Evolutionary conservation across 2,113 vertebrate genomes (phyloP).

Genomic region (Hiodon alosoides): DNA sequence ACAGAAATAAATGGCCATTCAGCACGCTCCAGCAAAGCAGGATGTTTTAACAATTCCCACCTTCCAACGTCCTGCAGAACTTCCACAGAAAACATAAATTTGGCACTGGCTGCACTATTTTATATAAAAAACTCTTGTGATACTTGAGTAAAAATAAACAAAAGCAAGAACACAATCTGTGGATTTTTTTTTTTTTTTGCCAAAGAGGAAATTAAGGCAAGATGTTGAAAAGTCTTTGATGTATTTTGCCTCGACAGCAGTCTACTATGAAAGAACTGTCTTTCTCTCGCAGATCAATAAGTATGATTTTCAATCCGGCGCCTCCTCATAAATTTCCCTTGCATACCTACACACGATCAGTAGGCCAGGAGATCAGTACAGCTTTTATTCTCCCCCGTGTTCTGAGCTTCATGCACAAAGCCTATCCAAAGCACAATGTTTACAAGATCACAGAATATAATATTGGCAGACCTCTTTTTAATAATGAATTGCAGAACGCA

Average conservation of each 20-base stretch:
- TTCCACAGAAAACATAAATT: not conserved
- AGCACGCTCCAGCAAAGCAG: slow-evolving; percentile 16
- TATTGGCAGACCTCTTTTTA: too few relatives aligned
- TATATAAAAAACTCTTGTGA: slow-evolving; percentile 11
- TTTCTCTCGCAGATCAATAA: slow-evolving; percentile 22
- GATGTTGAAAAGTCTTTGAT: slow-evolving; percentile 7
- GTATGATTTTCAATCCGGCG: slow-evolving; percentile 14
- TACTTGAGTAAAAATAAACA: slow-evolving; percentile 7
- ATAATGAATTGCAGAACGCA: not conserved
- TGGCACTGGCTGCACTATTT: not conserved
- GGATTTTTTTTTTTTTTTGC: slow-evolving; percentile 4
- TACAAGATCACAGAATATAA: not conserved
- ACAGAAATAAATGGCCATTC: slow-evolving; percentile 2
- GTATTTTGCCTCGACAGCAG: not conserved
- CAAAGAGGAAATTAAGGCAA: slow-evolving; percentile 5
- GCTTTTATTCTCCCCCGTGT: slow-evolving; percentile 1
- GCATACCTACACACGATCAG: slow-evolving; percentile 13
- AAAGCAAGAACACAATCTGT: not conserved
- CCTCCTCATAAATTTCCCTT: slow-evolving; percentile 2
- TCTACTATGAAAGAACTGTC: not conserved
- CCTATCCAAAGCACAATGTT: not conserved
- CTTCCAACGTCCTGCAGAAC: not conserved
- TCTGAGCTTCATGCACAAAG: not conserved
- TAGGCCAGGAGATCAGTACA: slow-evolving; percentile 1
- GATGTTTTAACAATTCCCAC: slow-evolving; percentile 20